A percentile compares a stretch with the other conserved stretches of the same genome.
Evolutionary conservation across 2,888 invertebrate genomes (phyloP).

Genomic region (Anodontia alba): DNA sequence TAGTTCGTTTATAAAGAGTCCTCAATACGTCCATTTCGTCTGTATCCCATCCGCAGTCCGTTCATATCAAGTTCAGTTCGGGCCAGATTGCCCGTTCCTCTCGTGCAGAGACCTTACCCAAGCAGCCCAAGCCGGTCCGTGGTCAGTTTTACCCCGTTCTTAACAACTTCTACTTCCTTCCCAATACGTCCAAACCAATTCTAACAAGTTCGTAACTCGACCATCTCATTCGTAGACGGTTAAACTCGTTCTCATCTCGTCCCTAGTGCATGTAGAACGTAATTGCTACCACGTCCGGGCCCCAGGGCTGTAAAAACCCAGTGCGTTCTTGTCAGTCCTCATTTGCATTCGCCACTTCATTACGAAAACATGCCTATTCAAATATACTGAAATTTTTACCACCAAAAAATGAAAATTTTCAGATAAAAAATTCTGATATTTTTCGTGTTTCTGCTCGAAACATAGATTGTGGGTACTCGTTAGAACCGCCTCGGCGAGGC

Average conservation of each 20-base stretch:
- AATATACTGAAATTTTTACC: too few species aligned
- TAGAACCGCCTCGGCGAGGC: too few species aligned
- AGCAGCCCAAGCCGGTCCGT: slow-evolving; percentile 18
- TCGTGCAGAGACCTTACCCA: slow-evolving; percentile 13
- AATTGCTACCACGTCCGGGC: slow-evolving; percentile 5
- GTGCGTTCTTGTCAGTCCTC: slow-evolving; percentile 12
- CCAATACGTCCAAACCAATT: slow-evolving; percentile 5
- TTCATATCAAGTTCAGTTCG: too few species aligned
- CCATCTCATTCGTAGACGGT: not conserved
- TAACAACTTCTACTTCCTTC: not conserved
- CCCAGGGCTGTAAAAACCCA: not conserved
- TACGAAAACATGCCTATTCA: too few species aligned
- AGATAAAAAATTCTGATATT: too few species aligned
- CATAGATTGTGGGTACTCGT: too few species aligned
- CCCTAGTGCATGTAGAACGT: too few species aligned
- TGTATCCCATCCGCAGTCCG: slow-evolving; percentile 10
- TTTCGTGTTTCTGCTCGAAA: too few species aligned
- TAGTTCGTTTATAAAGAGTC: slow-evolving; percentile 13
- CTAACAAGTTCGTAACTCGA: too few species aligned
- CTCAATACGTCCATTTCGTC: slow-evolving; percentile 18
- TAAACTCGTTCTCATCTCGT: not conserved
- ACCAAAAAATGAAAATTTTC: too few species aligned
- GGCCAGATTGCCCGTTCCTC: not conserved
- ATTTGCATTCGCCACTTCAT: slow-evolving; percentile 4
- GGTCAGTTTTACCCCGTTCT: slow-evolving; percentile 4